A percentile compares a stretch with the other conserved stretches of the same genome.
Evolutionary conservation across 2,797 vertebrate species (phyloP).

Genomic region (Sparidentex hasta): DNA sequence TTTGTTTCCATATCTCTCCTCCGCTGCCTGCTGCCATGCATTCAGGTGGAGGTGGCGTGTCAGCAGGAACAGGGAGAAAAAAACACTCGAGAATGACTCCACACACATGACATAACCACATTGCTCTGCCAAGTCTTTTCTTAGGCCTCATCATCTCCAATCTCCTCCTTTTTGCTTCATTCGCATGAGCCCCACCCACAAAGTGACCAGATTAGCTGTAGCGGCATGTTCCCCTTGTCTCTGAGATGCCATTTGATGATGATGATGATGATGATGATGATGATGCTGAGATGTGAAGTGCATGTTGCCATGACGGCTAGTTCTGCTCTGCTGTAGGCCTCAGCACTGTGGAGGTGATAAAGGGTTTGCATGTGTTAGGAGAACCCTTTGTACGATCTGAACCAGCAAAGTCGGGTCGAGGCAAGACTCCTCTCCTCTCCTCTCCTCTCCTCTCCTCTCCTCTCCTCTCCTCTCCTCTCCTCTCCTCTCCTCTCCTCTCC

Average conservation of each 20-base stretch:
- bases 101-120: conserved; percentile 71
- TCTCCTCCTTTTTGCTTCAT: conserved; percentile 50
- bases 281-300: conserved; percentile 72
- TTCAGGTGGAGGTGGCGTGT: conserved; percentile 76
- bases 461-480: conserved; percentile 7
- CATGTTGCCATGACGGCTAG: conserved; percentile 78
- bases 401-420: neutral
- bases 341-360: conserved; percentile 49
- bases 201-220: conserved; percentile 54
- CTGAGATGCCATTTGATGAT: conserved; percentile 58
- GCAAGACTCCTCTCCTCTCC: neutral
- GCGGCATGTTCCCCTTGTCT: conserved; percentile 70
- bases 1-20: conserved; percentile 65
- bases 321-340: conserved; percentile 58
- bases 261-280: conserved; percentile 56
- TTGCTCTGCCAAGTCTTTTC: conserved; percentile 62
- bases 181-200: conserved; percentile 69
- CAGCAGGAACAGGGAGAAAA: conserved; percentile 57
- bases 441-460: conserved; percentile 20
- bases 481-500: neutral
- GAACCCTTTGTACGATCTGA: conserved; percentile 33
- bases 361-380: conserved; percentile 67
- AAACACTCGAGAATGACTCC: conserved; percentile 66
- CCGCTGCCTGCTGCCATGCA: conserved; percentile 75
- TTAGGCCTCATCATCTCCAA: conserved; percentile 71